Conservation (phyloP, 2,113 vertebrate species). For the Brachyhypopomus occidentalis region DNA sequence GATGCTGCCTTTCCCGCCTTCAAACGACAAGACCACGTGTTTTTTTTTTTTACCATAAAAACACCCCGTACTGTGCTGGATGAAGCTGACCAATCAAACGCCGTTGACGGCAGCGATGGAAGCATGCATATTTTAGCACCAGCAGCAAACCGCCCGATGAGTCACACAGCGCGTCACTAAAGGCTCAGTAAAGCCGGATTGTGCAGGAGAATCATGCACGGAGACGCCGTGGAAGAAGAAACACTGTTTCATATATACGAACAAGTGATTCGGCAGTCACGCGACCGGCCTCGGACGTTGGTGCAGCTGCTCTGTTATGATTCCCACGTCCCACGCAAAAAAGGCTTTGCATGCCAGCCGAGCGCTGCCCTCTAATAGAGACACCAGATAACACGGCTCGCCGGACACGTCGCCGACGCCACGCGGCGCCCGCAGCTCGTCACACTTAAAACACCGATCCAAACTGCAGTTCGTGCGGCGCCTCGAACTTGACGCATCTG, state of each 20-base stretch:
- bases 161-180: slow-evolving; percentile 30
- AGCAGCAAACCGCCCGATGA: slow-evolving; percentile 19
- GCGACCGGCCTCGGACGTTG: background rate
- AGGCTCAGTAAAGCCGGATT: slow-evolving; percentile 1
- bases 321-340: slow-evolving; percentile 30
- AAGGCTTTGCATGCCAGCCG: background rate
- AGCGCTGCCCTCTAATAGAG: background rate
- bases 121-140: slow-evolving; percentile 39
- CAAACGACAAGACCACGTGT: too few relatives aligned
- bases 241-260: too few relatives aligned
- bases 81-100: too few relatives aligned
- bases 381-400: slow-evolving; percentile 10
- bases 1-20: too few relatives aligned
- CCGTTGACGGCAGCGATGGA: background rate
- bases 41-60: too few relatives aligned
- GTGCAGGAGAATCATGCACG: background rate
- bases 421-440: slow-evolving; percentile 14
- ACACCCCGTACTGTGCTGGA: too few relatives aligned
- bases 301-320: slow-evolving; percentile 20
- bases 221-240: background rate
- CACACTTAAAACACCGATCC: background rate
- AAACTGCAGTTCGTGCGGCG: background rate
- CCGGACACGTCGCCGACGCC: background rate
- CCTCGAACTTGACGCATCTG: background rate
- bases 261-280: slow-evolving; percentile 6